Percentiles rank a stretch among this genome's conserved stretches.
Evolutionary conservation across 2,797 vertebrate species (phyloP).

Genomic region (Numenius phaeopus): DNA sequence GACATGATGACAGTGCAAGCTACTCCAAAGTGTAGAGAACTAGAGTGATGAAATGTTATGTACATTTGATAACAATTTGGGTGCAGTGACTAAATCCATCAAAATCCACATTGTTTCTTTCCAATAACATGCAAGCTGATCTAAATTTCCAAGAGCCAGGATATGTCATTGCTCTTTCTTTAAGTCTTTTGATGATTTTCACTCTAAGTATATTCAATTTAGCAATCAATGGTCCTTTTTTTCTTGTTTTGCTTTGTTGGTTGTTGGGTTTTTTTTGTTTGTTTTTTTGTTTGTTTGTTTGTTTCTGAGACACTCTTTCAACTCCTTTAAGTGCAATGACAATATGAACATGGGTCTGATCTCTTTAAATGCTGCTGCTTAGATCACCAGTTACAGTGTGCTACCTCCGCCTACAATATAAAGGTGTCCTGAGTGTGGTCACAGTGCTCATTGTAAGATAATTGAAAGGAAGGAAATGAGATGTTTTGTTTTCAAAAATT

Average conservation of each 20-base stretch:
- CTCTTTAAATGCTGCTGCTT: neutral
- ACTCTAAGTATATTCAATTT: neutral
- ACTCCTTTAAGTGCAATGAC: neutral
- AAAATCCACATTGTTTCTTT: slow-evolving; percentile 24
- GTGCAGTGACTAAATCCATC: neutral
- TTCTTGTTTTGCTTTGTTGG: neutral
- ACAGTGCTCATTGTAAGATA: neutral
- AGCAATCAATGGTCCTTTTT: neutral
- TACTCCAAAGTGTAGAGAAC: neutral
- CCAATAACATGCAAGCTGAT: neutral
- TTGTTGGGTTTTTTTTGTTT: neutral
- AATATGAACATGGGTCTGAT: neutral
- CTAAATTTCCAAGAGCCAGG: neutral
- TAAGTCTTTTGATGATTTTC: neutral
- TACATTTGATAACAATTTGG: neutral
- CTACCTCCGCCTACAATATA: neutral
- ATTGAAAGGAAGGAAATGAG: neutral
- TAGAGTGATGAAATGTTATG: neutral
- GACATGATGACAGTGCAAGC: neutral
- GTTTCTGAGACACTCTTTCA: rapidly evolving
- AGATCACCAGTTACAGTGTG: neutral
- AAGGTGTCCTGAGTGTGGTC: neutral
- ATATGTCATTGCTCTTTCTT: neutral
- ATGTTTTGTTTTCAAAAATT: neutral
- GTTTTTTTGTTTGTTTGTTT: neutral